Evolutionary conservation across 2,797 vertebrate genomes (phyloP).

Genomic region (Coilia nasus): DNA sequence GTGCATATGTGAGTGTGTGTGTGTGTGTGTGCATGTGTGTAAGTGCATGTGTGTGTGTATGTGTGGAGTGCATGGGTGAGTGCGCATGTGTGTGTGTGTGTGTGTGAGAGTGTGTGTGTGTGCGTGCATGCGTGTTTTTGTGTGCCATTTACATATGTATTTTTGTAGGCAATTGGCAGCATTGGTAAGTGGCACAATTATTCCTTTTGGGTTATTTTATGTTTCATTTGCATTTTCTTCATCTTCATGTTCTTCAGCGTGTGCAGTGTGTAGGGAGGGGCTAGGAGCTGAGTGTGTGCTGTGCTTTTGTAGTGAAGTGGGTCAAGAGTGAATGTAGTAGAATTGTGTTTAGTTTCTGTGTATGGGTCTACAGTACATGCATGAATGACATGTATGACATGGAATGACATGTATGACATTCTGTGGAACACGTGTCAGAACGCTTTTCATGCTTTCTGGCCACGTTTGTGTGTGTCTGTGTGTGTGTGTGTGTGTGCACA

Average conservation of each 20-base stretch:
- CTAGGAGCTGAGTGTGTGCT: background rate
- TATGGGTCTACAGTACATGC: background rate
- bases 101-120: conserved; percentile 11
- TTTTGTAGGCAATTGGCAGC: background rate
- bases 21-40: conserved; percentile 6
- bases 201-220: background rate
- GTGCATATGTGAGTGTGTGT: conserved; percentile 10
- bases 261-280: background rate
- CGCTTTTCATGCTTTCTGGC: background rate
- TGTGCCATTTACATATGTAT: background rate
- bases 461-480: background rate
- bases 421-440: background rate
- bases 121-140: background rate
- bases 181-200: background rate
- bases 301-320: background rate
- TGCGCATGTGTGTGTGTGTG: conserved; percentile 11
- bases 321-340: background rate
- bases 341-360: background rate
- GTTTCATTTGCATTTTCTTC: background rate
- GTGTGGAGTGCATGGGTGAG: background rate
- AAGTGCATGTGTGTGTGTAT: background rate
- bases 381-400: background rate
- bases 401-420: too few species aligned
- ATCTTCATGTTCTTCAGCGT: background rate
- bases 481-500: background rate